phyloP scores from a whole-genome alignment of 2,888 invertebrate species.

The Rhingia rostrata region DNA sequence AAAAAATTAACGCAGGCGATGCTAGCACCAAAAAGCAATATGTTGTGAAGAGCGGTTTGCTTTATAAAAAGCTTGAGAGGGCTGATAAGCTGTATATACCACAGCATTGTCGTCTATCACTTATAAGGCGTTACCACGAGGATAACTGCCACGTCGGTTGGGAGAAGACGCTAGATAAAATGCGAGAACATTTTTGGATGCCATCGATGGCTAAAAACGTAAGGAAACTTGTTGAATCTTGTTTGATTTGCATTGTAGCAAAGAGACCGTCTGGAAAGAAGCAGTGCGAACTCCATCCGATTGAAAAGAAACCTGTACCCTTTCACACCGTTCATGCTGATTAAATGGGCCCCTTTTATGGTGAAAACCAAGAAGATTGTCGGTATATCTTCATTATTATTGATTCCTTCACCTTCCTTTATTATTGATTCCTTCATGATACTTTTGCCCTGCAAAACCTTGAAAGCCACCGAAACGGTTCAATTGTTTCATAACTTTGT shows the following conservation, averaged over 20 bases:
- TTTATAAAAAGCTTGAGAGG: background rate
- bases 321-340: slow-evolving; percentile 17
- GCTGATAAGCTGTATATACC: slow-evolving; percentile 7
- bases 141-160: slow-evolving; percentile 30
- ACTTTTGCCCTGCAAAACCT: slow-evolving; percentile 62
- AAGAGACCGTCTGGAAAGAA: slow-evolving; percentile 16
- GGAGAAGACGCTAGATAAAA: slow-evolving; percentile 46
- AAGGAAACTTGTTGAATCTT: slow-evolving; percentile 7
- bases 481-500: slow-evolving; percentile 14
- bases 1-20: slow-evolving; percentile 9
- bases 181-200: slow-evolving; percentile 61
- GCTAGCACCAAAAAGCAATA: background rate
- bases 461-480: slow-evolving; percentile 54
- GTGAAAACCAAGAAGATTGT: background rate
- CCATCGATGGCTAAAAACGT: slow-evolving; percentile 13
- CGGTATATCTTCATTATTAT: slow-evolving; percentile 32
- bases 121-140: slow-evolving; percentile 6
- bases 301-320: slow-evolving; percentile 14
- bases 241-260: slow-evolving; percentile 18
- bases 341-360: slow-evolving; percentile 9
- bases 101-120: background rate
- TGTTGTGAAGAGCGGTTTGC: background rate
- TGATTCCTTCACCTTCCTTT: slow-evolving; percentile 64
- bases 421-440: slow-evolving; percentile 58
- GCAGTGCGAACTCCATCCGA: slow-evolving; percentile 3